A percentile compares a stretch with the other conserved stretches of the same genome.
phyloP scores from a whole-genome alignment of 1,140 invertebrate species.

The Nasonia giraulti region DNA sequence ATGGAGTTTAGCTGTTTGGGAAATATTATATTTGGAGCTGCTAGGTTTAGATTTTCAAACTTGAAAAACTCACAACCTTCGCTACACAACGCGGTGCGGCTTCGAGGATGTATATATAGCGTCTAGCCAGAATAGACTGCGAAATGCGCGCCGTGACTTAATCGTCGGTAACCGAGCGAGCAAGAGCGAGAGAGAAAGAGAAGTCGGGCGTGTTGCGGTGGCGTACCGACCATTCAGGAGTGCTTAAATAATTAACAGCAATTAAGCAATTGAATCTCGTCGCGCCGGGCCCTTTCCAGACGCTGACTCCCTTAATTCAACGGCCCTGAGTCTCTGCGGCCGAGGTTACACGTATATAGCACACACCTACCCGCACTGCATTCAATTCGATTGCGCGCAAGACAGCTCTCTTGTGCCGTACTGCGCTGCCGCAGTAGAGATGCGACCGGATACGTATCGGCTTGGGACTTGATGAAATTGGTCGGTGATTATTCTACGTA shows the following conservation, averaged over 20 bases:
- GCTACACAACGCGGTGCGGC: not conserved
- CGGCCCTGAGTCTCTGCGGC: not conserved
- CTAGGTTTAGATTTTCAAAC: too few relatives aligned
- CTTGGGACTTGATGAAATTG: not conserved
- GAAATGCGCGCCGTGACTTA: slow-evolving; percentile 16
- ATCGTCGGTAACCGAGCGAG: slow-evolving; percentile 8
- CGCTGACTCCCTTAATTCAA: slow-evolving; percentile 3
- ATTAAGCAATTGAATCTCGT: slow-evolving; percentile 49
- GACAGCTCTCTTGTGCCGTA: not conserved
- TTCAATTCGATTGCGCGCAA: slow-evolving; percentile 34
- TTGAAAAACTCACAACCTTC: too few relatives aligned
- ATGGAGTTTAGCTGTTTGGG: too few relatives aligned
- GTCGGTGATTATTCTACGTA: not conserved
- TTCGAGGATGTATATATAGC: not conserved
- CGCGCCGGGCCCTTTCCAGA: not conserved
- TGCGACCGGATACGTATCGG: not conserved
- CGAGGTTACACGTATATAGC: not conserved
- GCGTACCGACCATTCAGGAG: slow-evolving; percentile 32
- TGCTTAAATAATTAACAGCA: slow-evolving; percentile 49
- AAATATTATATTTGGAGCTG: too few relatives aligned
- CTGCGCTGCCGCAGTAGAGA: not conserved
- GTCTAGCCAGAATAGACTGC: not conserved
- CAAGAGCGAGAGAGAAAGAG: not conserved
- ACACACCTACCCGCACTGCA: not conserved
- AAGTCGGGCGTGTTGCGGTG: not conserved